A percentile compares a stretch with the other conserved stretches of the same genome.
Conservation (phyloP, 2,888 invertebrate genomes). For the Acronicta leporina region DNA sequence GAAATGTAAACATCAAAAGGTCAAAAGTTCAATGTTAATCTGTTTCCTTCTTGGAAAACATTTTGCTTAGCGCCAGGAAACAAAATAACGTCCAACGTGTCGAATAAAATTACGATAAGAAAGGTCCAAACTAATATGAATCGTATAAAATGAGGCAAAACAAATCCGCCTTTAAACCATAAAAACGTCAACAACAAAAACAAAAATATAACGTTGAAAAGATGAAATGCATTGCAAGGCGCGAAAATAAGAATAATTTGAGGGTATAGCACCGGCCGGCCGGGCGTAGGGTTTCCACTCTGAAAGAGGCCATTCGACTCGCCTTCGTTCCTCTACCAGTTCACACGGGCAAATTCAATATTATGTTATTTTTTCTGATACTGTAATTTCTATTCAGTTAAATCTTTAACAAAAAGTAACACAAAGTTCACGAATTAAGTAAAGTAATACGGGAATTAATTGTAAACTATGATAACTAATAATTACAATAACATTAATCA, state of each 20-base stretch:
- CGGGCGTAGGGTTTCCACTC: slow-evolving; percentile 70
- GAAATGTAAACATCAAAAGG: slow-evolving; percentile 56
- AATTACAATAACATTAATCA: background rate
- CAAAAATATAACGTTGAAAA: slow-evolving; percentile 64
- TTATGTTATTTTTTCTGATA: slow-evolving; percentile 35
- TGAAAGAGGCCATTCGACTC: slow-evolving; percentile 68
- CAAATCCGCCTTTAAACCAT: slow-evolving; percentile 66
- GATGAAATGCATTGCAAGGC: slow-evolving; percentile 66
- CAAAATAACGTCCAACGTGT: slow-evolving; percentile 34
- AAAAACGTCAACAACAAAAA: slow-evolving; percentile 68
- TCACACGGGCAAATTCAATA: slow-evolving; percentile 55
- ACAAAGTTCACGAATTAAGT: slow-evolving; percentile 2
- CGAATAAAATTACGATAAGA: slow-evolving; percentile 45
- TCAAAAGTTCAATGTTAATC: slow-evolving; percentile 56
- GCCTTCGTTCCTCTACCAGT: slow-evolving; percentile 57
- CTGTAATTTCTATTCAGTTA: slow-evolving; percentile 23
- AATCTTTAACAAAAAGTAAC: background rate
- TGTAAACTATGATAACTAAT: background rate
- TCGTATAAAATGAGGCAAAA: slow-evolving; percentile 59
- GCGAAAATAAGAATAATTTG: slow-evolving; percentile 73
- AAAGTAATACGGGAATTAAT: background rate
- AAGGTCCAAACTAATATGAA: slow-evolving; percentile 52
- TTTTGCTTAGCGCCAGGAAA: slow-evolving; percentile 29
- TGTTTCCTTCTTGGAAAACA: slow-evolving; percentile 42
- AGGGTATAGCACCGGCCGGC: slow-evolving; percentile 59